Percentiles rank a stretch among this genome's conserved stretches.
These are phyloP conservation scores for Dicrurus megarhynchus DNA, from an alignment of 2,113 vertebrate species.

Conservation along the genomic window DNA sequence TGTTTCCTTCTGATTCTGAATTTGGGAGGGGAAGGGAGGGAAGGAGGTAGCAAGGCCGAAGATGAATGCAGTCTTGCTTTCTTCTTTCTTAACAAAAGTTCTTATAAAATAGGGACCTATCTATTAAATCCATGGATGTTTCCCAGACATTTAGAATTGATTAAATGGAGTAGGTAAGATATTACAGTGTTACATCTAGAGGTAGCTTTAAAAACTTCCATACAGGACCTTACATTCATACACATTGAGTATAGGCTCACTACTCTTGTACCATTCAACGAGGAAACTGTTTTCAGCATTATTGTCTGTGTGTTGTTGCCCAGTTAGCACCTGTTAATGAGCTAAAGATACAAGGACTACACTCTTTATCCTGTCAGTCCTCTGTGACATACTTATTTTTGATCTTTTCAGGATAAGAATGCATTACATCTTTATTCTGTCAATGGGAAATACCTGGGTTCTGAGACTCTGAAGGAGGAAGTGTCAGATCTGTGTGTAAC, in stretches of 20 bases:
- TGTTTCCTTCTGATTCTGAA: background rate
- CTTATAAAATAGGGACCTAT: background rate
- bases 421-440: slow-evolving; percentile 92
- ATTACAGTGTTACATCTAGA: background rate
- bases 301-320: background rate
- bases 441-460: slow-evolving; percentile 89
- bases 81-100: background rate
- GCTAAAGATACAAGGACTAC: background rate
- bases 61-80: background rate
- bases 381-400: background rate
- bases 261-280: background rate
- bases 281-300: background rate
- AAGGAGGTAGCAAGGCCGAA: background rate
- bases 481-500: slow-evolving; percentile 90
- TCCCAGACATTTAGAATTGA: background rate
- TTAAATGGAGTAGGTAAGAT: background rate
- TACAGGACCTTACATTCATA: background rate
- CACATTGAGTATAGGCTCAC: background rate
- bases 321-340: background rate
- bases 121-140: background rate
- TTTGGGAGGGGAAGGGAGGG: background rate
- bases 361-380: background rate
- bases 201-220: background rate
- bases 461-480: slow-evolving; percentile 88
- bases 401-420: slow-evolving; percentile 86